Conservation (phyloP, 2,113 vertebrate species). For the Pollachius pollachius region DNA sequence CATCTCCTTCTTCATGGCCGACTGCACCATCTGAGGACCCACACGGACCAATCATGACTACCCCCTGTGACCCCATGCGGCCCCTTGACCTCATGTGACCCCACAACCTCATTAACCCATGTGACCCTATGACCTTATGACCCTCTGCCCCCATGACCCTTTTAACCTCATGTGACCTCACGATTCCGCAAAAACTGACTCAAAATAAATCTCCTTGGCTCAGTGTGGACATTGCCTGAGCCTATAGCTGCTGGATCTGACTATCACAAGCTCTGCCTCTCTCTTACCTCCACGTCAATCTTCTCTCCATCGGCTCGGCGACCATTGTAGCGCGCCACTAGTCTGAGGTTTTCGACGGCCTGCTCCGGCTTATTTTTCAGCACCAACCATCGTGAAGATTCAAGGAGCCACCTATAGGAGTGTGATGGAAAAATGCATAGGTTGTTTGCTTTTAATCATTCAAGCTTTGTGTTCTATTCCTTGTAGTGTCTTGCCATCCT, state of each 20-base stretch:
- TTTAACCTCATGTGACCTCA: conserved; percentile 42
- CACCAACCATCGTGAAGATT: conserved; percentile 88
- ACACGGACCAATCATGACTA: neutral
- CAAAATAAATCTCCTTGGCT: too few species aligned
- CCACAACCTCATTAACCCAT: too few species aligned
- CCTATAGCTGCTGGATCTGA: too few species aligned
- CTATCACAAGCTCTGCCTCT: neutral
- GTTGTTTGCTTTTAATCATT: too few species aligned
- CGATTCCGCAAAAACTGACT: neutral
- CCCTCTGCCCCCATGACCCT: too few species aligned
- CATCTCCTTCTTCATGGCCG: conserved; percentile 79
- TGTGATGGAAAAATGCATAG: too few species aligned
- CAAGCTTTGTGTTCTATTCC: too few species aligned
- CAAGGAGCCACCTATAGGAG: conserved; percentile 83
- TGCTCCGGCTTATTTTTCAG: conserved; percentile 72
- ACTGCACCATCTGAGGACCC: conserved; percentile 69
- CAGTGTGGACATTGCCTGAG: too few species aligned
- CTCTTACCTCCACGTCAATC: conserved; percentile 77
- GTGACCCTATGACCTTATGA: too few species aligned
- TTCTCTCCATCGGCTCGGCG: conserved; percentile 76
- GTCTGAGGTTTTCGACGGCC: conserved; percentile 78
- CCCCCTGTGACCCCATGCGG: too few species aligned
- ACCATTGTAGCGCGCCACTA: conserved; percentile 81
- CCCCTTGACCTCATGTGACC: neutral
- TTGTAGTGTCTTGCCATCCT: too few species aligned